Base-by-base conservation (phyloP, 1,140 invertebrate genomes). In the Platyura marginata region DNA sequence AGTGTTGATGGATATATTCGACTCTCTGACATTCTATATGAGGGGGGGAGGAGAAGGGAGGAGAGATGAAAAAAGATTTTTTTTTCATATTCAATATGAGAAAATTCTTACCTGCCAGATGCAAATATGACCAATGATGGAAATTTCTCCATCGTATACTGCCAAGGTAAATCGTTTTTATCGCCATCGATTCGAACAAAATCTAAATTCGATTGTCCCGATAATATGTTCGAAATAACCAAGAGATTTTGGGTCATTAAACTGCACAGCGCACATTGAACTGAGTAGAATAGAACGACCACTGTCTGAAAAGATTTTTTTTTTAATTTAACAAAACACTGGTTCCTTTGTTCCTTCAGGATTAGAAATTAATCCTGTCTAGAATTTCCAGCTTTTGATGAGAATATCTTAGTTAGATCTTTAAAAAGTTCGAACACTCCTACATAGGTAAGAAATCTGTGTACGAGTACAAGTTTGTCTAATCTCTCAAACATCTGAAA, bases 151-250 rank as follows among this genome's bases (percentile, higher is more conserved):
- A 78, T 77, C 20, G 74, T 79, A 57, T 75, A 86, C 53, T 81
- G 73, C 81, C 81, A 86, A 2, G 81, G 80, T 41, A 88, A 63
- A 63, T 85, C 81, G 63, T 88, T 82, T 1, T 68, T 67, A 49
- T 82, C 75, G 13, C 77, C 81, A 63, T 88, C 81, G n/a, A 88
- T 70, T 36, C 80, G 69, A 11, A 70, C 70, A 51, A 85, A 77
- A 35, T 59, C 51, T 8, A 81, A 54, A 50, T 68, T 61, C 38
- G 65, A 52, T 48, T 76, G 64, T 40, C 63, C 53, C 4, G 57
- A 52, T 32, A 81, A 69, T 42, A 74, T 71, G 55, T 70, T 61
- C n/a, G 81, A 75, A 15, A 78, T 64, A 23, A 69, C 68, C 35
- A 81, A 64, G 47, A 73, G 75, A 42, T 73, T 69, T 47, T 77